phyloP scores from a whole-genome alignment of 2,797 vertebrate genomes.

The Notamacropus eugenii region DNA sequence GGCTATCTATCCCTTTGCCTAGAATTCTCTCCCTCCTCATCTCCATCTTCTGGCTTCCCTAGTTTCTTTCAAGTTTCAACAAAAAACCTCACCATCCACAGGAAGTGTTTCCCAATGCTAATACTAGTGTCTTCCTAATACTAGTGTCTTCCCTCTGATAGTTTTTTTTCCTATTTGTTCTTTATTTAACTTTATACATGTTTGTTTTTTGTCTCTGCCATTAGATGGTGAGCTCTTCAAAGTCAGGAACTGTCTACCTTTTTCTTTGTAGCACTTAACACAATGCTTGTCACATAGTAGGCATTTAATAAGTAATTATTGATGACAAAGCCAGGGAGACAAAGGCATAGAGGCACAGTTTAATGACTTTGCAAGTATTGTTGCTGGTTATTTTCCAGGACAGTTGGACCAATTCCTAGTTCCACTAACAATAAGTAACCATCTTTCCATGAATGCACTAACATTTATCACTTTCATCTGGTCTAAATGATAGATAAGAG shows the following conservation, averaged over 20 bases:
- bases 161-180: neutral
- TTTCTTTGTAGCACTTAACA: neutral
- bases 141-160: neutral
- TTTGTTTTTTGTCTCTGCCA: neutral
- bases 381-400: neutral
- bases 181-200: neutral
- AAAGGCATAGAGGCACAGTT: neutral
- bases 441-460: neutral
- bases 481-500: neutral
- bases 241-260: neutral
- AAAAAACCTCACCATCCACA: neutral
- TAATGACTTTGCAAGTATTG: neutral
- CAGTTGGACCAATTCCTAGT: neutral
- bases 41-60: neutral
- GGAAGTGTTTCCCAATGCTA: neutral
- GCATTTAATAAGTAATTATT: neutral
- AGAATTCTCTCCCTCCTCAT: neutral
- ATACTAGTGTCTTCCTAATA: neutral
- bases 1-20: neutral
- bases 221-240: neutral
- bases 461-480: neutral
- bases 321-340: neutral
- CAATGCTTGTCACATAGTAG: neutral
- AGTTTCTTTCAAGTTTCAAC: neutral
- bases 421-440: neutral